Conservation (phyloP, 2,113 vertebrate species). For the Eira barbara region DNA sequence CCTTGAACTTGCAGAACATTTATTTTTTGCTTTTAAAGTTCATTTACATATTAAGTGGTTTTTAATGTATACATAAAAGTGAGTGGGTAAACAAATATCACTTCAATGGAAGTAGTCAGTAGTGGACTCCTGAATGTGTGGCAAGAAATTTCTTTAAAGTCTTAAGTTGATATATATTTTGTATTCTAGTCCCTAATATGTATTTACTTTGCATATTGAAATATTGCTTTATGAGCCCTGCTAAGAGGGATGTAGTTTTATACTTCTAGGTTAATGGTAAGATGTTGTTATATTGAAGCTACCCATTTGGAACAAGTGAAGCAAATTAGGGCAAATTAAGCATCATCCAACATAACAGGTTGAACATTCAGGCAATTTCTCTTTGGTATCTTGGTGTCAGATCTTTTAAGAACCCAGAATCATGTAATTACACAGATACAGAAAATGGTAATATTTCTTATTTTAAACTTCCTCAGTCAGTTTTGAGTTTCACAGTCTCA, state of each 20-base stretch:
- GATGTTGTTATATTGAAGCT: neutral
- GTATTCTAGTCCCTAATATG: neutral
- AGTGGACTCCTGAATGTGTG: neutral
- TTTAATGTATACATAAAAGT: neutral
- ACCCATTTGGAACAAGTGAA: neutral
- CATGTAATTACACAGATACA: neutral
- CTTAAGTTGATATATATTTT: neutral
- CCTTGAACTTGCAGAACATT: neutral
- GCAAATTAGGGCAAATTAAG: neutral
- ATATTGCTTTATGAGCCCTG: neutral
- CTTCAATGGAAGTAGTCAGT: neutral
- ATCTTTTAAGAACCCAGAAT: neutral
- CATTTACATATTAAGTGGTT: neutral
- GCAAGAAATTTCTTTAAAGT: neutral
- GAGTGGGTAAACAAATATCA: neutral
- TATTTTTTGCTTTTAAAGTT: neutral
- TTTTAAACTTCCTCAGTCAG: neutral
- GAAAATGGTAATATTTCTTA: neutral
- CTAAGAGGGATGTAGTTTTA: neutral
- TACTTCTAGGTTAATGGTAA: neutral
- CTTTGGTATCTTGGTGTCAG: neutral
- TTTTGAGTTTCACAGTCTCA: neutral
- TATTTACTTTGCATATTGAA: neutral
- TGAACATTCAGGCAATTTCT: neutral
- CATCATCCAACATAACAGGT: neutral